Base-by-base conservation (phyloP, 2,797 vertebrate species). In the Pangasius sanitwongsei region DNA sequence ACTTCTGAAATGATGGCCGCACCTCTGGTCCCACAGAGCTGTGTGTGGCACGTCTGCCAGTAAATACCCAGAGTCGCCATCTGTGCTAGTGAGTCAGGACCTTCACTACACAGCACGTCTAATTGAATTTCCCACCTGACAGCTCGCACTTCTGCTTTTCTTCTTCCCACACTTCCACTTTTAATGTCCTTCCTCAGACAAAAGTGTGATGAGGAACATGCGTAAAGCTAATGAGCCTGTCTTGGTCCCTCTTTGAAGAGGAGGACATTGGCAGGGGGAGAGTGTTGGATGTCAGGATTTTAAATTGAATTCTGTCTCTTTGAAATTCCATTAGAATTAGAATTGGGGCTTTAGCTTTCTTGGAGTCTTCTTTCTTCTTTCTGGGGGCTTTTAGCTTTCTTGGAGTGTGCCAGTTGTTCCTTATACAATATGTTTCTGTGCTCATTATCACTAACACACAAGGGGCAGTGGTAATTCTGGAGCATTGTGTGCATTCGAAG, bases 41-140 rank as follows among this genome's bases (percentile, higher is more conserved):
- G 74, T 84, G 92, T 87, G 92, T 93, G 93, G 93, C 93, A 94
- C 93, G 93, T 93, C 94, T 94, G 94, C 89, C 91, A 89, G 90
- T 89, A 78, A 92, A 92, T 91, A 85, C 89, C 91, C 92, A 63
- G 92, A 50, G 91, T 86, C 88, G 90, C 94, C 94, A 94, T 95
- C 94, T 95, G 94, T 89, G 92, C 88, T 89, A 85, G 70, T 92
- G 92, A 94, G 85, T 95, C 92, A 92, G 93, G 92, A 91, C 86
- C 92, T 91, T 90, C 41, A 48, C 85, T 72, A 77, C 88, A 15
- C 88, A 83, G 88, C 89, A 50, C 65, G 37, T 86, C 50, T 90
- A 90, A 89, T 90, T 88, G 77, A 74, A 89, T 90, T 89, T 90
- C 86, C 87, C 83, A 91, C 83, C 88, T 87, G 89, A 87, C 85